phyloP scores from a whole-genome alignment of 2,113 vertebrate species.

The Alethe diademata region DNA sequence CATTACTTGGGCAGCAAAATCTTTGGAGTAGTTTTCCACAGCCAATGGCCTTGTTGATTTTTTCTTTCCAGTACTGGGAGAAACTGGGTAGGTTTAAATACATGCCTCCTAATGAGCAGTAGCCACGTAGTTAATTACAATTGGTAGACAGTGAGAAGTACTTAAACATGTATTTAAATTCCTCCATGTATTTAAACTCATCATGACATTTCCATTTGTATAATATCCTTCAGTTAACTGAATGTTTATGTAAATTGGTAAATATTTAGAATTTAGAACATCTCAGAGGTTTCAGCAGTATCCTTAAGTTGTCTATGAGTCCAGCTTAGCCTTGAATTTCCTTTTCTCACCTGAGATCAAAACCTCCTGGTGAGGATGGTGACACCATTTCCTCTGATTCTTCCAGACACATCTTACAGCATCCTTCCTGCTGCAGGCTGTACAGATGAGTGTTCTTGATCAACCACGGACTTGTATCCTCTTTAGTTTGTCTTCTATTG shows the following conservation, averaged over 20 bases:
- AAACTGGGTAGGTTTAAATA: not conserved
- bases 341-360: slow-evolving; percentile 31
- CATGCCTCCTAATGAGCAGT: not conserved
- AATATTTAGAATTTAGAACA: not conserved
- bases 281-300: not conserved
- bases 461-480: not conserved
- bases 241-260: not conserved
- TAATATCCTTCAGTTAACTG: not conserved
- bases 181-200: not conserved
- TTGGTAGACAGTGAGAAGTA: not conserved
- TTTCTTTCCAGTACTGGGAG: not conserved
- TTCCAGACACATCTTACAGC: not conserved
- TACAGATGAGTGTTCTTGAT: not conserved
- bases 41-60: not conserved
- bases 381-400: slow-evolving; percentile 45
- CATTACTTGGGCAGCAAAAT: not conserved
- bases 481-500: not conserved
- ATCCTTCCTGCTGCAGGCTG: slow-evolving; percentile 16
- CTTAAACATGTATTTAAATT: not conserved
- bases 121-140: not conserved
- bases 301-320: not conserved
- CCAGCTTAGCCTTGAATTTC: not conserved
- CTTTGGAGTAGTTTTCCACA: not conserved
- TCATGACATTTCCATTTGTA: not conserved
- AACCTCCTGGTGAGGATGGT: not conserved